Evolutionary conservation across 2,113 vertebrate species (phyloP).

Genomic region (Aleadryas rufinucha): DNA sequence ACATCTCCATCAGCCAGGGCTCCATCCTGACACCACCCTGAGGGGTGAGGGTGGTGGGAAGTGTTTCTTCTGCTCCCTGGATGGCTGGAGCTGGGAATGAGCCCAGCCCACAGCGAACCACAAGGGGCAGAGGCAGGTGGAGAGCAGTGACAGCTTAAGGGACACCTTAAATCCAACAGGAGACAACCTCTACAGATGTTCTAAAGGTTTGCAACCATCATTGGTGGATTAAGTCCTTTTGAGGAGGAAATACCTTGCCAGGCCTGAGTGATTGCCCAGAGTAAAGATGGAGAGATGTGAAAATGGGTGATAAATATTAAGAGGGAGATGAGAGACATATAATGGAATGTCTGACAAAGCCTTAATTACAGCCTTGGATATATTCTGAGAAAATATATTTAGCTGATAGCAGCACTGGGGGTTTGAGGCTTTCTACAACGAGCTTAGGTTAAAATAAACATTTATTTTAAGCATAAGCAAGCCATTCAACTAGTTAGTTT

Average conservation of each 20-base stretch:
- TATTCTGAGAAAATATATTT: slow-evolving; percentile 38
- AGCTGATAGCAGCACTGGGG: background rate
- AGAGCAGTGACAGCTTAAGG: background rate
- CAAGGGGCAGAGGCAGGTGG: background rate
- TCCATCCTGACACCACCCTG: background rate
- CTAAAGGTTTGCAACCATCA: background rate
- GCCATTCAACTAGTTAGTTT: slow-evolving; percentile 1
- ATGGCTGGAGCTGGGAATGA: background rate
- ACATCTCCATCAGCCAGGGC: background rate
- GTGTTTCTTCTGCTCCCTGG: rapidly evolving
- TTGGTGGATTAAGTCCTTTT: background rate
- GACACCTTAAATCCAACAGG: background rate
- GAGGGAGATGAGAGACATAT: background rate
- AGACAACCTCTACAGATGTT: background rate
- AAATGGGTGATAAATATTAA: slow-evolving; percentile 56
- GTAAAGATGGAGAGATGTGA: background rate
- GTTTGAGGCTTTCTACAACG: background rate
- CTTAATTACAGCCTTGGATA: slow-evolving; percentile 40
- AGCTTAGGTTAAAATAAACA: slow-evolving; percentile 48
- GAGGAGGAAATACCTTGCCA: background rate
- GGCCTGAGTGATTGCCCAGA: background rate
- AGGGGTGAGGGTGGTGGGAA: background rate
- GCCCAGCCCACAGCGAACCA: background rate
- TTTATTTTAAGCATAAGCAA: slow-evolving; percentile 37
- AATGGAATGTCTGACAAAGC: slow-evolving; percentile 47